Base-by-base conservation (phyloP, 2,888 invertebrate species). In the Apantesis nais region DNA sequence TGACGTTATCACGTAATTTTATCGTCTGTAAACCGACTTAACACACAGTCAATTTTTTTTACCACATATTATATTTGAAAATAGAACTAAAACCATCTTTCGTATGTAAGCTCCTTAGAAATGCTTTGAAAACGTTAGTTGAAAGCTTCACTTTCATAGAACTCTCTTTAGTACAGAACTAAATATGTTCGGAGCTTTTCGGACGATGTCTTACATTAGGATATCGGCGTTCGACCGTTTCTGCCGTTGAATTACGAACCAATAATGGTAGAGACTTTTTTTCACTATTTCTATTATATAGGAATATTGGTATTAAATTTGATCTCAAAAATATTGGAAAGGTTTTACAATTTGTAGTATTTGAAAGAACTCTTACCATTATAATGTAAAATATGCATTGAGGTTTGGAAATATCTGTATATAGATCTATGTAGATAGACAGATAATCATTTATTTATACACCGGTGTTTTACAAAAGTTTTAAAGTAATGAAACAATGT, bases 161-260 rank as follows among this genome's bases (percentile, higher is more conserved):
- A 58, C 9, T 68, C 37, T 62, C 63, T 62, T 68, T 63, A 19
- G 37, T 31, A 16, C 31, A 41, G 16, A 41, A 41, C 63, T 68
- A 68, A 68, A 55, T 63, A 55, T 63, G 58, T 63, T 62, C 29
- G 16, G 31, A 63, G 22, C 31, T 39, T 29, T 68, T 58, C 63
- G 67, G 55, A 65, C 70, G 66, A 73, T 73, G 75, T 66, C 66
- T 48, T 68, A 69, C 73, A 67, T 66, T 39, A 62, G 34, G 62
- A 69, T 71, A 78, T 75, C 70, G 66, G 70, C 71, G 62, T 31
- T 31, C 62, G 31, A 41, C 55, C 22, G 63, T 63, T 68, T 55
- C 55, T 16, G 41, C n/a, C 29, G 37, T n/a, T 31, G 52, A 58
- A 48, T 48, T 44, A 55, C 67, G 37, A 37, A n/a, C 44, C 52